Percentiles rank a stretch among this genome's conserved stretches.
Evolutionary conservation across 1,140 invertebrate genomes (phyloP).

Genomic region (Penaeus indicus): DNA sequence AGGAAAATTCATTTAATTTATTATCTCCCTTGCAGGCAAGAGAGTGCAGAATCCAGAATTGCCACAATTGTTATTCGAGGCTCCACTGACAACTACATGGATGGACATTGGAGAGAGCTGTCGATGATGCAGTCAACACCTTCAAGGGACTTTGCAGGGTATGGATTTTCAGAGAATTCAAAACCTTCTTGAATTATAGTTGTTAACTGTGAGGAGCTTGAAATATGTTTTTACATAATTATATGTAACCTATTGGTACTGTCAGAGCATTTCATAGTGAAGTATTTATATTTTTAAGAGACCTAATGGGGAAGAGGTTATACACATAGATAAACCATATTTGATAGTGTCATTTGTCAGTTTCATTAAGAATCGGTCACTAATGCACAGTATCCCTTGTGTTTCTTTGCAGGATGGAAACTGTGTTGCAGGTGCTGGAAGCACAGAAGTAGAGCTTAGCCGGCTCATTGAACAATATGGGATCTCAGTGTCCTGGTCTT

Average conservation of each 20-base stretch:
- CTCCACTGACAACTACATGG: constrained; percentile 98
- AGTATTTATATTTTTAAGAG: too few species aligned
- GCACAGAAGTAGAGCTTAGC: constrained; percentile 94
- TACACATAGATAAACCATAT: too few species aligned
- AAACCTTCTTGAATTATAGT: neutral
- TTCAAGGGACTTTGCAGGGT: constrained; percentile 89
- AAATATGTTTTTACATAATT: constrained; percentile 37
- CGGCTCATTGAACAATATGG: constrained; percentile 86
- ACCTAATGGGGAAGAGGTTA: too few species aligned
- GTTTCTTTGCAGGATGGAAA: constrained; percentile 76
- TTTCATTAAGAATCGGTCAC: too few species aligned
- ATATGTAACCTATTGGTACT: constrained; percentile 25
- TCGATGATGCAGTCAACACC: constrained; percentile 99
- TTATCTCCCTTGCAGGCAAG: constrained; percentile 54
- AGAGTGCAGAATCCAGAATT: constrained; percentile 77
- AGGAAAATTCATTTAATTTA: neutral
- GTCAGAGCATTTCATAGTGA: too few species aligned
- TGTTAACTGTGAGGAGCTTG: constrained; percentile 26
- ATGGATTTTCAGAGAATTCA: neutral
- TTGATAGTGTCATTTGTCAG: too few species aligned
- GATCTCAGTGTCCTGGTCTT: constrained; percentile 91
- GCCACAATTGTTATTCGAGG: constrained; percentile 95
- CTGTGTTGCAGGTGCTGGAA: constrained; percentile 94
- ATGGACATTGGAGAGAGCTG: constrained; percentile 97
- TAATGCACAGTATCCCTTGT: too few species aligned